Percentiles rank a stretch among this genome's conserved stretches.
phyloP scores from a whole-genome alignment of 2,888 invertebrate genomes.

The Ectobius pallidus region DNA sequence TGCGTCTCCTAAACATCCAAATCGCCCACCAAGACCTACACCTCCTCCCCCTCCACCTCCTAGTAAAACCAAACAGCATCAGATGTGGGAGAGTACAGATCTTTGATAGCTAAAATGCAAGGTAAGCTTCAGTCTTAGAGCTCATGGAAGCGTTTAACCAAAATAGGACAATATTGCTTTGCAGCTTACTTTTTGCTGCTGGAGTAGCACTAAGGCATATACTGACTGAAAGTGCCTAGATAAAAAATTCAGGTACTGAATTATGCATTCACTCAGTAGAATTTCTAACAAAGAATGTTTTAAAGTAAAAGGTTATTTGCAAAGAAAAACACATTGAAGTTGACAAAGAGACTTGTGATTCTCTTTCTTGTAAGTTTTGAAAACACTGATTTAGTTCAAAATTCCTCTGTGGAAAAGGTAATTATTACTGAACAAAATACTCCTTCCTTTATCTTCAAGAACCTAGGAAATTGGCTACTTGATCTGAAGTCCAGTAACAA shows the following conservation, averaged over 20 bases:
- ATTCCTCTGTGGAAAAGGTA: no score
- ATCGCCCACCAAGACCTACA: conserved; percentile 52
- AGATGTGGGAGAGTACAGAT: conserved; percentile 52
- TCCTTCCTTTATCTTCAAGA: no score
- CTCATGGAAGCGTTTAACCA: not conserved
- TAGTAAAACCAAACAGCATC: conserved; percentile 47
- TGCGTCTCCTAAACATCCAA: conserved; percentile 45
- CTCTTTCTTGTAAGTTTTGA: no score
- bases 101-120: conserved; percentile 47
- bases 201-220: not conserved
- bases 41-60: conserved; percentile 53
- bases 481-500: no score
- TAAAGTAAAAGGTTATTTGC: no score
- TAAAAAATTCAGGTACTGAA: not conserved
- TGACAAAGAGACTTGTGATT: no score
- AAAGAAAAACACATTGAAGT: no score
- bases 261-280: no score
- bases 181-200: not conserved
- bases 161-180: conserved; percentile 10
- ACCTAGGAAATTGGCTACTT: no score
- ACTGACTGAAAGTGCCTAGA: conserved; percentile 9
- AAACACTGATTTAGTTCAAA: no score
- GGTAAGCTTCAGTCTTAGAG: not conserved
- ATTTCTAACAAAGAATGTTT: no score
- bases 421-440: no score